Conservation (phyloP, 2,888 invertebrate species). For the Cecidostiba fungosa region DNA sequence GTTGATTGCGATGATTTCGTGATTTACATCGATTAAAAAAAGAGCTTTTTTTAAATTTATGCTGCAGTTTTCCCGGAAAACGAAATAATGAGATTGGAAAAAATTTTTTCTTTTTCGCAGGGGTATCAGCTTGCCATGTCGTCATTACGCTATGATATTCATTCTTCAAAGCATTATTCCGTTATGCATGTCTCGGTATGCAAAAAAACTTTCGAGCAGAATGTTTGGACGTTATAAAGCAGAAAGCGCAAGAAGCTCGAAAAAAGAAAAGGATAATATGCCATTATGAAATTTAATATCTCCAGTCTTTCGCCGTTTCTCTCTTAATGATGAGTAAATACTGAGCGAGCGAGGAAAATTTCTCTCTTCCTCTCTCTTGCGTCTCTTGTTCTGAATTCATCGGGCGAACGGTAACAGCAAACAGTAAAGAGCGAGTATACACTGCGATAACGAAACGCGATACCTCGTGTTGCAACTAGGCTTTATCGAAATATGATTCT, state of each 20-base stretch:
- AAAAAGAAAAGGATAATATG: constrained; percentile 40
- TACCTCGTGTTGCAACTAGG: constrained; percentile 5
- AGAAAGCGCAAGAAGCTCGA: not conserved
- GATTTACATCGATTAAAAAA: not conserved
- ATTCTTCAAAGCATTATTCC: not conserved
- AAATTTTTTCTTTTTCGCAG: not conserved
- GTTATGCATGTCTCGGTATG: not conserved
- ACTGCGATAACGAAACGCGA: constrained; percentile 42
- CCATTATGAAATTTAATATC: constrained; percentile 55
- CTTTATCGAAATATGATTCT: not conserved
- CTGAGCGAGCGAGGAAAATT: constrained; percentile 2
- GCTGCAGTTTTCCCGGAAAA: not conserved
- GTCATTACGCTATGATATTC: not conserved
- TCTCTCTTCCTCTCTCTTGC: not conserved
- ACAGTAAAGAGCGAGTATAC: not conserved
- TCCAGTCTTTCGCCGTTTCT: constrained; percentile 22
- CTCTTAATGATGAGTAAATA: constrained; percentile 56
- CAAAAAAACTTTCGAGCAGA: not conserved
- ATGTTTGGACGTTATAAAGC: not conserved
- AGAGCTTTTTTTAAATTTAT: not conserved
- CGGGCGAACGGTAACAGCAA: not conserved
- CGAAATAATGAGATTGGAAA: constrained; percentile 1
- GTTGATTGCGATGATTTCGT: constrained; percentile 4
- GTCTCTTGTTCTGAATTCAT: constrained; percentile 56
- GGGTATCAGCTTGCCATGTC: not conserved